Evolutionary conservation across 64 coral and sea anemone genomes (phyloP).

Genomic region (Montipora foliosa): DNA sequence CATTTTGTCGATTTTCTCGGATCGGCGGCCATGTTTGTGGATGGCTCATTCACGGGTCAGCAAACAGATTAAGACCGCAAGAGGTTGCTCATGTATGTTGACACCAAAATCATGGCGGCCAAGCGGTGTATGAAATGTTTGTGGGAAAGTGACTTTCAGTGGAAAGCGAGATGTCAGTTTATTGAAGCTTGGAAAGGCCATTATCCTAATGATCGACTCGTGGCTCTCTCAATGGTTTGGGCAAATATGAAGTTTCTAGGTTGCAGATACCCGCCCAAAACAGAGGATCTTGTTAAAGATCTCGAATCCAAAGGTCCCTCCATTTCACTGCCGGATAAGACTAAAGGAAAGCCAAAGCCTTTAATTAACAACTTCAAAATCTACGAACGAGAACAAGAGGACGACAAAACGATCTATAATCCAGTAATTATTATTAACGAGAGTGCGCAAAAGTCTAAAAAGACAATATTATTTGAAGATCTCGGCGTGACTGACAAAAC

Average conservation of each 20-base stretch:
- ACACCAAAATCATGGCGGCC: constrained; percentile 72
- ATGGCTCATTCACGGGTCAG: background rate
- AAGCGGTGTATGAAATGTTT: constrained; percentile 32
- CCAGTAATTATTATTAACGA: constrained; percentile 74
- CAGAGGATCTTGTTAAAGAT: constrained; percentile 70
- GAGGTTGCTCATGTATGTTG: background rate
- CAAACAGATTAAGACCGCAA: background rate
- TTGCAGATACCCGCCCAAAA: constrained; percentile 86
- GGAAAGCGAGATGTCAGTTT: constrained; percentile 75
- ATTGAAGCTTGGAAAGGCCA: constrained; percentile 71
- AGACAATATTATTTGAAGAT: constrained; percentile 84
- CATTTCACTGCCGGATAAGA: constrained; percentile 27
- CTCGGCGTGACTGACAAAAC: constrained; percentile 21
- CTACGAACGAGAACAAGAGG: constrained; percentile 70
- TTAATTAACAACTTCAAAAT: constrained; percentile 85
- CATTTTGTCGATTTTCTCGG: background rate
- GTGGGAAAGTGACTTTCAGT: constrained; percentile 92
- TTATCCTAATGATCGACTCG: constrained; percentile 45
- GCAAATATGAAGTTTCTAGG: constrained; percentile 98
- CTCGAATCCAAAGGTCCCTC: constrained; percentile 69
- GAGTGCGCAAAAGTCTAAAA: constrained; percentile 88
- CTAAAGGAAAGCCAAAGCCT: constrained; percentile 25
- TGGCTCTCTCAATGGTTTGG: constrained; percentile 96
- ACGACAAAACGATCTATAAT: constrained; percentile 20
- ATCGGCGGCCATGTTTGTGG: background rate